Evolutionary conservation across 2,797 vertebrate species (phyloP), one percentile per base, ranked within the genome.

Genomic region (Lacerta agilis): DNA sequence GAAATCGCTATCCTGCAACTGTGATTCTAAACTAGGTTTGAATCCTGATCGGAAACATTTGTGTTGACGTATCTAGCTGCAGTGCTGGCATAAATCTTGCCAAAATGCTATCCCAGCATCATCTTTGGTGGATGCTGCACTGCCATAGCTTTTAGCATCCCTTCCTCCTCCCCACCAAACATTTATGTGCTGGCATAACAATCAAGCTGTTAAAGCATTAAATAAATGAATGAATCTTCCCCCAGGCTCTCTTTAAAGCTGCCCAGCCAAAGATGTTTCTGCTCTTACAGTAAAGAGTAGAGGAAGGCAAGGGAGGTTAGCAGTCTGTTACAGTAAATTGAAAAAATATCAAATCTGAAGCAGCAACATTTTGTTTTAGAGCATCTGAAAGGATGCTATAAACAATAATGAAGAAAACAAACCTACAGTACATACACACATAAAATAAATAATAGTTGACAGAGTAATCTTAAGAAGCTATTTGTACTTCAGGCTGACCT

Each of bases 331-430:
- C 1, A 73, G 23, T 8, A 92, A 94, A 83, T 67, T 61, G 2
- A 80, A 90, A 81, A 92, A 86, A 0, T 25, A 86, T 88, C 83
- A 91, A 92, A 87, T 55, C 27, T 87, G 91, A 94, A 77, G 29
- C 8, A 80, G 89, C 88, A 33, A 64, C 33, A 41, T 61, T 89
- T 55, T 84, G 18, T 15, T 88, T 43, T 92, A 83, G 78, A 87
- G 18, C 9, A 72, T 86, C 90, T 87, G 82, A 83, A 67, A 93
- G 79, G 29, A 41, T 80, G 3, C 0, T 83, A 2, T 80, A 89
- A 91, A 90, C 33, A 90, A 75, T 55, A 86, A 91, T 27, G 43
- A 88, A 85, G 9, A 83, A 45, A 87, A 45, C 1, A 11, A 88
- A 20, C 8, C 15, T 11, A 1, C 43, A 76, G 67, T 64, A 88